Percentiles rank a stretch among this genome's conserved stretches.
Conservation (phyloP, 1,140 invertebrate genomes). For the Eciton burchellii region DNA sequence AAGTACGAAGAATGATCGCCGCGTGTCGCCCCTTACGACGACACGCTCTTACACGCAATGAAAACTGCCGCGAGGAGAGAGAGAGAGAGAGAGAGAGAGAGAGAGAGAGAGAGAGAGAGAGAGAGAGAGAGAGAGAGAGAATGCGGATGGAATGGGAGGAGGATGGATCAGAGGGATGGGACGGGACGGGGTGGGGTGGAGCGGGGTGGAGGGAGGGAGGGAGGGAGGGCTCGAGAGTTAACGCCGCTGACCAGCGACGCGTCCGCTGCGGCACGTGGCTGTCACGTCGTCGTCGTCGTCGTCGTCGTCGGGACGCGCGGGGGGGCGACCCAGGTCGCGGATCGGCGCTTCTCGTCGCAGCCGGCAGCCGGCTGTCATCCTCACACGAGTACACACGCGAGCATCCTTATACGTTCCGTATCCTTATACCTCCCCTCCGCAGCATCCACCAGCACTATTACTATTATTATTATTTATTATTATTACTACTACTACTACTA, state of each 20-base stretch:
- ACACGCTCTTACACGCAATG: conserved; percentile 44
- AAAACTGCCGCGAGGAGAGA: background rate
- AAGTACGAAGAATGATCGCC: too few relatives aligned
- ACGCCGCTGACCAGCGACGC: conserved; percentile 48
- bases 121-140: too few relatives aligned
- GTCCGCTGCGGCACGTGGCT: conserved; percentile 76
- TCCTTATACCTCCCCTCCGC: conserved; percentile 8
- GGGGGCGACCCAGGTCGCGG: conserved; percentile 65
- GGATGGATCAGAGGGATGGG: too few relatives aligned
- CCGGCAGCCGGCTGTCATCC: conserved; percentile 65
- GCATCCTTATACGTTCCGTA: conserved; percentile 4
- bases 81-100: conserved; percentile 37
- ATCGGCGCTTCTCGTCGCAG: conserved; percentile 62
- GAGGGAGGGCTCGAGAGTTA: too few relatives aligned
- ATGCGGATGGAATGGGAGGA: too few relatives aligned
- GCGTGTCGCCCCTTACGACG: conserved; percentile 55
- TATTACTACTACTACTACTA: background rate
- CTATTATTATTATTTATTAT: too few relatives aligned
- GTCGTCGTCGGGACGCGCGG: conserved; percentile 72
- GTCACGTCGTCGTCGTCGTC: conserved; percentile 72
- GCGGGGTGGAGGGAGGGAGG: too few relatives aligned
- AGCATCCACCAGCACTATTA: background rate
- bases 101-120: too few relatives aligned
- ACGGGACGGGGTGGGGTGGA: too few relatives aligned
- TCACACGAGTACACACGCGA: conserved; percentile 14